A percentile compares a stretch with the other conserved stretches of the same genome.
These are phyloP conservation scores for Ceratitis capitata DNA, from an alignment of 1,140 invertebrate species.

Conservation along the genomic window DNA sequence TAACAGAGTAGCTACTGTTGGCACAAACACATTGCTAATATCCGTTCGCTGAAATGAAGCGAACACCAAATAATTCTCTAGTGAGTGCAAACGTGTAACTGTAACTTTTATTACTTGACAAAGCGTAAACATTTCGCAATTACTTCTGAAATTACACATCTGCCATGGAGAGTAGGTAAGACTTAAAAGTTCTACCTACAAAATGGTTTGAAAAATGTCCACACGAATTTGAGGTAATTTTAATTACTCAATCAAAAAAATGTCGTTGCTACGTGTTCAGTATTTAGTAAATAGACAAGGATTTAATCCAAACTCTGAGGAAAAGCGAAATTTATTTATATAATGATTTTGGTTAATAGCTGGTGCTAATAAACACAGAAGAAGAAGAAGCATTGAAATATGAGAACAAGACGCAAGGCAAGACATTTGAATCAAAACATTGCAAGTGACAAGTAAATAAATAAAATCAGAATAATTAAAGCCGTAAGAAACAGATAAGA, in stretches of 20 bases:
- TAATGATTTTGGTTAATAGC: no score
- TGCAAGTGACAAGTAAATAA: slow-evolving; percentile 16
- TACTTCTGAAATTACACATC: slow-evolving; percentile 1
- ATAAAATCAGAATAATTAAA: not conserved
- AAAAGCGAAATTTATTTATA: no score
- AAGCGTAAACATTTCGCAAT: not conserved
- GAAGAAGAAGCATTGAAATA: not conserved
- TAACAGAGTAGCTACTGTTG: not conserved
- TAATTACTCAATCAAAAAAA: no score
- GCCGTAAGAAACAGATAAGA: no score
- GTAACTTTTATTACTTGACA: slow-evolving; percentile 14
- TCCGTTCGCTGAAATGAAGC: slow-evolving; percentile 9
- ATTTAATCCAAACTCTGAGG: no score
- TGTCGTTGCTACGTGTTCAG: no score
- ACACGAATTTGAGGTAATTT: no score
- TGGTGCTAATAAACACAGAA: no score
- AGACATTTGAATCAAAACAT: not conserved
- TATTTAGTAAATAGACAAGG: no score
- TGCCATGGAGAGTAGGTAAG: no score
- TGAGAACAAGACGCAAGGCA: not conserved
- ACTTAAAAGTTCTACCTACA: no score
- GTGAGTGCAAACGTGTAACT: not conserved
- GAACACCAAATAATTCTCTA: not conserved
- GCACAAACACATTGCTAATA: slow-evolving; percentile 15
- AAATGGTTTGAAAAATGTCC: no score